phyloP scores from a whole-genome alignment of 2,888 invertebrate species.

The Cheilosia vernalis region DNA sequence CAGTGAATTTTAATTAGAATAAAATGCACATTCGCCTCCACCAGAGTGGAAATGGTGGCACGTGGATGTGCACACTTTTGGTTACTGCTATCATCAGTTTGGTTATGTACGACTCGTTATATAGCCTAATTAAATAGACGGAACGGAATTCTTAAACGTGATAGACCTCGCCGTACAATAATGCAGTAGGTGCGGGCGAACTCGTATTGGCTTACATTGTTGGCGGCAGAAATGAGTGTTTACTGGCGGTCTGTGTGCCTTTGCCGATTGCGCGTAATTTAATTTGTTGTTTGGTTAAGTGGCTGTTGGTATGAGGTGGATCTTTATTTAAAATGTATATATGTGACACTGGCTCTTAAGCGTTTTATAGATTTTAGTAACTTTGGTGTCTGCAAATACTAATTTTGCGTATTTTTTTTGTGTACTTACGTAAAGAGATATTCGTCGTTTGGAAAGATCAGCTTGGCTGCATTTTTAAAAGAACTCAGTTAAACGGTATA shows the following conservation, averaged over 20 bases:
- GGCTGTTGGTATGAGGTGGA: neutral
- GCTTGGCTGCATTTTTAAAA: no score
- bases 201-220: conserved; percentile 2
- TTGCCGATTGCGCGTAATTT: neutral
- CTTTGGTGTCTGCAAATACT: no score
- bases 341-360: no score
- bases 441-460: no score
- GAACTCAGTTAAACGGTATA: no score
- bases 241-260: neutral
- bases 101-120: conserved; percentile 16
- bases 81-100: conserved; percentile 16
- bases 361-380: no score
- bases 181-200: neutral
- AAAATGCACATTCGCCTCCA: conserved; percentile 16
- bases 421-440: no score
- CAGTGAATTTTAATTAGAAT: conserved; percentile 37
- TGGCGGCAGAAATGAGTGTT: neutral
- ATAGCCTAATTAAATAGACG: conserved; percentile 16
- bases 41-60: conserved; percentile 18
- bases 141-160: conserved; percentile 15
- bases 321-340: no score
- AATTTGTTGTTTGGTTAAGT: neutral
- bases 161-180: neutral
- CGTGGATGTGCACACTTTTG: conserved; percentile 18
- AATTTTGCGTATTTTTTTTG: no score